Base-by-base conservation (phyloP, 2,797 vertebrate genomes). In the Valencia hispanica region DNA sequence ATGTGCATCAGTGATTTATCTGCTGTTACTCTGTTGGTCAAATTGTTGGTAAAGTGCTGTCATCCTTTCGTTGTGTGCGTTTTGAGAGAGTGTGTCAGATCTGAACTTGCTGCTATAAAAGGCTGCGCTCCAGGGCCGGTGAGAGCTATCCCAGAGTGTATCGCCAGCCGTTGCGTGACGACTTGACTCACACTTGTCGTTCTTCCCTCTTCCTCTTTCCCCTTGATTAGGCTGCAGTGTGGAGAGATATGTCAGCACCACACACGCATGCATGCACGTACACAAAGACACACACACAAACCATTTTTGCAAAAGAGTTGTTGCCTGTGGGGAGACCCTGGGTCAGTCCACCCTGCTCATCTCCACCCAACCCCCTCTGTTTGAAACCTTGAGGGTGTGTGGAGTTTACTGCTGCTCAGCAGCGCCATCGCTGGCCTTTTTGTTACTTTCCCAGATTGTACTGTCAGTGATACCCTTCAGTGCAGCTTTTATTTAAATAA, bases 181-280 rank as follows among this genome's bases (percentile, higher is more conserved):
- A 89, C 88, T 92, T 88, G 86, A 92, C 86, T 93, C 90, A 86
- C 90, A 92, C 90, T 91, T 91, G 89, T 89, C 89, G 41, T 84
- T 84, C 82, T 86, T 79, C 66, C 77, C 75, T 79, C 78, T 79
- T 77, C 74, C 80, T 84, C 85, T 86, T 87, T 85, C 83, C 84
- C 78, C 82, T 87, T 39, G 88, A 93, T 93, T 91, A 86, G 81
- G 88, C 86, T 77, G 86, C 81, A 79, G 77, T 72, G 82, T 77
- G 41, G 74, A 86, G 78, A 90, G 88, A 77, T 77, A 80, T 78
- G 83, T 90, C 85, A 89, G 61, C 50, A 69, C 65, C 36, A 57
- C 66, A 59, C 79, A 63, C 20, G 34, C 71, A 45, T 50, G 18
- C 45, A 39, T 43, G 51, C 70, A 70, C 69, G 68, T 71, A 75